Evolutionary conservation across 1,140 invertebrate species (phyloP).

Genomic region (Leptestheria dahalacensis): DNA sequence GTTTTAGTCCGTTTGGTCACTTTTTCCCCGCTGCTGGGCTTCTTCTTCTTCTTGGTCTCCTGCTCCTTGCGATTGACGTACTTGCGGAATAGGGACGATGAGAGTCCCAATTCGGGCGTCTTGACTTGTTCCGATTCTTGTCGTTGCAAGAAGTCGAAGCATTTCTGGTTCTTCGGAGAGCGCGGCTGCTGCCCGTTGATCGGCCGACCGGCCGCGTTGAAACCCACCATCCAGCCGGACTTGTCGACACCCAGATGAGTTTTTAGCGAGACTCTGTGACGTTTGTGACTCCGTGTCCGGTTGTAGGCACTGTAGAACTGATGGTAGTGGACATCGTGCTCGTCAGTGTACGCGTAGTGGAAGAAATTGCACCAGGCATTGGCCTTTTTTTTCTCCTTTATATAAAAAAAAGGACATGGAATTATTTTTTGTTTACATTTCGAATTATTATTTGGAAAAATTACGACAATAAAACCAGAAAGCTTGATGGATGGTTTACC

Average conservation of each 20-base stretch:
- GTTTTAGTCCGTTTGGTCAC: too few relatives aligned
- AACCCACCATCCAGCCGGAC: constrained; percentile 2
- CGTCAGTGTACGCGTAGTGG: neutral
- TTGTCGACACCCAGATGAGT: neutral
- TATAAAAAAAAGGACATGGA: too few relatives aligned
- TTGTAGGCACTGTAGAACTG: neutral
- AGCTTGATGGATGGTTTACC: neutral
- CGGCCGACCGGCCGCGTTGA: neutral
- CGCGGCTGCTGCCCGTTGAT: neutral
- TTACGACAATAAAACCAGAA: too few relatives aligned
- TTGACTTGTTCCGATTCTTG: neutral
- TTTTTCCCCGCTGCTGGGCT: too few relatives aligned
- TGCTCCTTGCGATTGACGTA: neutral
- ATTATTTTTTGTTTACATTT: too few relatives aligned
- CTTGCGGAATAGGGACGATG: neutral
- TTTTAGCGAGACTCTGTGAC: neutral
- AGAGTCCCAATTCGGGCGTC: neutral
- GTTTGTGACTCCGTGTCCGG: neutral
- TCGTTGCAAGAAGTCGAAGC: neutral
- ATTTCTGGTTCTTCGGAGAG: neutral
- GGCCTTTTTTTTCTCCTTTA: neutral
- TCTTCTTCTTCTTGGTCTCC: neutral
- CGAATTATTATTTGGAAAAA: too few relatives aligned
- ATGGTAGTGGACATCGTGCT: neutral
- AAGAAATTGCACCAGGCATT: neutral